Evolutionary conservation across 2,113 vertebrate genomes (phyloP).

Genomic region (Halichoerus grypus): DNA sequence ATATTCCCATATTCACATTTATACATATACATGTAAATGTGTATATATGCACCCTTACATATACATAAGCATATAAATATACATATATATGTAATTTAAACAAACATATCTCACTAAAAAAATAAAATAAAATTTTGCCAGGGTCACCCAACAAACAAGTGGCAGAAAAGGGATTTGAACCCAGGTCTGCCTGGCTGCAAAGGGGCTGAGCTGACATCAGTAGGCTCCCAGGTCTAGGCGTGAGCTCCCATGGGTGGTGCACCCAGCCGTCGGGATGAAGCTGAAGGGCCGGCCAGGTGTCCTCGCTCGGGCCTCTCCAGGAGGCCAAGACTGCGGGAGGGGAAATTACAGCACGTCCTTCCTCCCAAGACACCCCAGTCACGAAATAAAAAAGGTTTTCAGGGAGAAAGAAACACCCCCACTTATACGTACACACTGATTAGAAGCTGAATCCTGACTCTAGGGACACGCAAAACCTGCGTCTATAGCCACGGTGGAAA

Average conservation of each 20-base stretch:
- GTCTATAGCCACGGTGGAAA: neutral
- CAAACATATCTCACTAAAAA: neutral
- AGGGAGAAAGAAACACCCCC: neutral
- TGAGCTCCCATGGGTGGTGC: rapidly evolving
- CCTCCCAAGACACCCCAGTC: neutral
- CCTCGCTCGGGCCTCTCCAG: neutral
- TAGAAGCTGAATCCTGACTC: neutral
- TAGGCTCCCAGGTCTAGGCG: rapidly evolving
- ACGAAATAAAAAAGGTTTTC: neutral
- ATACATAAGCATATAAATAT: neutral
- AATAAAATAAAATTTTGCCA: neutral
- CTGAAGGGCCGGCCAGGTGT: neutral
- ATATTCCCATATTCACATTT: neutral
- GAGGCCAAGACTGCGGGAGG: rapidly evolving
- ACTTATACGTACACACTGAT: rapidly evolving
- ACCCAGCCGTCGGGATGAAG: neutral
- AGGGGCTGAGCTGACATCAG: neutral
- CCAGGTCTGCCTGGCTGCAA: neutral
- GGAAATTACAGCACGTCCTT: neutral
- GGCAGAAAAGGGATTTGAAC: neutral
- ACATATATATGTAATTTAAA: neutral
- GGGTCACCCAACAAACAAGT: neutral
- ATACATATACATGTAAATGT: neutral
- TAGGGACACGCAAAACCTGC: rapidly evolving
- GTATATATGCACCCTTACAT: no score